Percentiles rank a stretch among this genome's conserved stretches.
These are phyloP conservation scores for Mactra quadrangularis DNA, from an alignment of 1,140 invertebrate species.

Conservation along the genomic window DNA sequence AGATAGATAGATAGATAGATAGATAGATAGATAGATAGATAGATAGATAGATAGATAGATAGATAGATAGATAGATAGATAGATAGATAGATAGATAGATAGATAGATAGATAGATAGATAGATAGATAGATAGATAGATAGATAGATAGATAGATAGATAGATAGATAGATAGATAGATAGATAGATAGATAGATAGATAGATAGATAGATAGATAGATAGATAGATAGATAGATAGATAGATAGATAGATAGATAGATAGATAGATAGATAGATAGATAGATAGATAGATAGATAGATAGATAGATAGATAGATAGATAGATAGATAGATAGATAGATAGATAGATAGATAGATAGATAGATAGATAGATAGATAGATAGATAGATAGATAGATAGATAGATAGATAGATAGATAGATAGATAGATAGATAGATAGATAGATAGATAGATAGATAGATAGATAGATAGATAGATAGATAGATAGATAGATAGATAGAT, in stretches of 20 bases:
- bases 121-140: conserved; percentile 3
- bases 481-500: conserved; percentile 3
- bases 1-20: conserved; percentile 3
- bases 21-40: conserved; percentile 3
- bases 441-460: conserved; percentile 3
- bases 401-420: conserved; percentile 3
- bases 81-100: conserved; percentile 3
- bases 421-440: conserved; percentile 3
- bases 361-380: not conserved
- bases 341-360: not conserved
- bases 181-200: conserved; percentile 3
- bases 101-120: conserved; percentile 3
- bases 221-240: not conserved
- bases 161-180: conserved; percentile 3
- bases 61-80: conserved; percentile 3
- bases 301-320: not conserved
- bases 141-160: conserved; percentile 3
- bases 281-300: not conserved
- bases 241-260: not conserved
- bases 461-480: conserved; percentile 3
- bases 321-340: not conserved
- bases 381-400: conserved; percentile 3
- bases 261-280: not conserved
- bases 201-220: conserved; percentile 3
- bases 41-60: conserved; percentile 3